Base-by-base conservation (phyloP, 2,888 invertebrate genomes). In the Eupithecia abbreviata region DNA sequence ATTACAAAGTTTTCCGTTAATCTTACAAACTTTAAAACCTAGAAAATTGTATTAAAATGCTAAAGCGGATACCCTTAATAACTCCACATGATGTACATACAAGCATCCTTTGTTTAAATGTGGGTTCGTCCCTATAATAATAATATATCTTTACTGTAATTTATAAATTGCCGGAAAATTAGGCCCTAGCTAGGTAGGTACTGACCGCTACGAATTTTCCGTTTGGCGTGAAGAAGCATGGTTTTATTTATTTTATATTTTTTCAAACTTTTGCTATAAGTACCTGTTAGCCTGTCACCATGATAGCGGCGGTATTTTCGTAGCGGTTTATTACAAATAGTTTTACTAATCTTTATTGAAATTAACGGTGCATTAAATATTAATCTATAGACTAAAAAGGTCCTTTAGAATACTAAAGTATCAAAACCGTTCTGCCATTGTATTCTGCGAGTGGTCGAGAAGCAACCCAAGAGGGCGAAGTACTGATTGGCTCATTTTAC, bases 401-500 rank as follows among this genome's bases (percentile, higher is more conserved):
- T 51, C 13, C 15, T n/a, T n/a, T 51, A n/a, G n/a, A 45, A 3
- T 68, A 42, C 10, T 45, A 42, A 81, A 85, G 82, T 83, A 85
- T 86, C 86, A 86, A 86, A 73, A 80, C n/a, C 13, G n/a, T 45
- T 75, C 12, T 3, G 45, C 75, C 42, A 0, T 15, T 62, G 45
- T 76, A 72, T 66, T 74, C 71, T 69, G 43, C 42, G 68, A 77
- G 80, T 82, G 81, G 79, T 81, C 80, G 79, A 83, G 78, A 77
- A 79, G 74, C 82, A 84, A 80, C 78, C 81, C 81, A 77, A 81
- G 76, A 84, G 82, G 83, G 83, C 82, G 76, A 75, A 82, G 77
- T 82, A 81, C 86, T 86, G 85, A 87, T 86, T 85, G 83, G 83
- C 83, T 87, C 85, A 74, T 83, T 82, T 84, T 84, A 82, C 81